These are phyloP conservation scores for Pteropus alecto DNA, from an alignment of 2,113 vertebrate genomes.

Conservation along the genomic window DNA sequence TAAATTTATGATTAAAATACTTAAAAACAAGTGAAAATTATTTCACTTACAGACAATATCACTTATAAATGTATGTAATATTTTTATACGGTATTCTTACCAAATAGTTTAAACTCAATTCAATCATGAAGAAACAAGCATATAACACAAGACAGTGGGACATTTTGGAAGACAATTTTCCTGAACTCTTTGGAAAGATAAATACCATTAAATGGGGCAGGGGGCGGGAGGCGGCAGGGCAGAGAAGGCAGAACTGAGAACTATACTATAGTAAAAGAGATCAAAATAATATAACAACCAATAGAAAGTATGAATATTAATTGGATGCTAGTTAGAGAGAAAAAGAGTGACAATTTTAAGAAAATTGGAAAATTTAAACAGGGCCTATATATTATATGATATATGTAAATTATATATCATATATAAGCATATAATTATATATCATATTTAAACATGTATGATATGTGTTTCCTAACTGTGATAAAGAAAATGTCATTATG, in stretches of 20 bases:
- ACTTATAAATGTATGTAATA: neutral
- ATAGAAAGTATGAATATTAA: neutral
- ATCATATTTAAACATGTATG: too few relatives aligned
- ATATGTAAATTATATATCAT: neutral
- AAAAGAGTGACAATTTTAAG: neutral
- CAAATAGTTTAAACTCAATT: neutral
- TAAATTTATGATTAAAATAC: neutral
- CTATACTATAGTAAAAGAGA: neutral
- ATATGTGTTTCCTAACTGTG: neutral
- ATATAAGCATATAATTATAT: too few relatives aligned
- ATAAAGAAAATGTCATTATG: neutral
- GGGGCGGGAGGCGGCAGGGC: neutral
- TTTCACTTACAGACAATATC: neutral
- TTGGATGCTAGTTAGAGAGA: neutral
- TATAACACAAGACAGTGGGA: neutral
- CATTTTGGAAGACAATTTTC: neutral
- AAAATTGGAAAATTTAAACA: slow-evolving; percentile 10
- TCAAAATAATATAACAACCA: neutral
- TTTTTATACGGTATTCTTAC: neutral
- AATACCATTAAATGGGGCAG: neutral
- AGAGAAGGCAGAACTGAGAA: neutral
- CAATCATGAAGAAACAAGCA: neutral
- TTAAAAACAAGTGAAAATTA: neutral
- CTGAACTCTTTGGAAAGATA: neutral
- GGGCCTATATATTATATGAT: neutral